A percentile compares a stretch with the other conserved stretches of the same genome.
Evolutionary conservation across 1,140 invertebrate genomes (phyloP).

Genomic region (Piezodorus guildinii): DNA sequence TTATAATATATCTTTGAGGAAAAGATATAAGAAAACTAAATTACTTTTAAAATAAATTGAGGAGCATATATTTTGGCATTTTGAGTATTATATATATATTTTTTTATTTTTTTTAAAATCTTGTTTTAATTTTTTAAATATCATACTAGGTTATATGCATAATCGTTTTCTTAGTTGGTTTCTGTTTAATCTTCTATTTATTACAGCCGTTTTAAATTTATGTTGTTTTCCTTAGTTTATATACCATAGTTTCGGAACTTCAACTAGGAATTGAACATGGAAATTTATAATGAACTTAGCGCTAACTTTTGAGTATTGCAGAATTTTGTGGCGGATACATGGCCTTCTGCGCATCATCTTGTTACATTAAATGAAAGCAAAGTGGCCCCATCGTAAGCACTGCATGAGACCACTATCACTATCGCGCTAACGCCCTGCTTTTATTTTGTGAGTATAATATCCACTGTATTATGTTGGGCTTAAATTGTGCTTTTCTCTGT

Average conservation of each 20-base stretch:
- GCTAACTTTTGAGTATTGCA: slow-evolving; percentile 28
- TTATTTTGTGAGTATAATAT: slow-evolving; percentile 25
- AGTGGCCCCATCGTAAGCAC: slow-evolving; percentile 24
- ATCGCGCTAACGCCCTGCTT: slow-evolving; percentile 23
- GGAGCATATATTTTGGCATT: too few species aligned
- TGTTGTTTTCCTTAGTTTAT: neutral
- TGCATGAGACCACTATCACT: slow-evolving; percentile 25
- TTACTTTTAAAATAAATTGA: too few species aligned
- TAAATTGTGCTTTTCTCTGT: slow-evolving; percentile 20
- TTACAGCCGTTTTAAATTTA: neutral
- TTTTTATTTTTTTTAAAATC: too few species aligned
- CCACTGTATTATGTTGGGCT: slow-evolving; percentile 23
- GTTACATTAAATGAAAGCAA: slow-evolving; percentile 24
- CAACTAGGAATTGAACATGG: slow-evolving; percentile 7
- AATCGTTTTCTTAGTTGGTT: too few species aligned
- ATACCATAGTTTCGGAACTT: slow-evolving; percentile 10
- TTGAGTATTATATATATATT: too few species aligned
- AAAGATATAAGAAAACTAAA: too few species aligned
- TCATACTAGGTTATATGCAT: too few species aligned
- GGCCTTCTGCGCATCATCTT: slow-evolving; percentile 24
- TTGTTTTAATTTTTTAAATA: too few species aligned
- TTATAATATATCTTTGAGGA: too few species aligned
- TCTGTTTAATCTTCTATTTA: neutral
- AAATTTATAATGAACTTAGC: slow-evolving; percentile 15
- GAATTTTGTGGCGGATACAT: slow-evolving; percentile 28